Evolutionary conservation across 2,888 invertebrate genomes (phyloP).

Genomic region (Leptinotarsa rubiginosa): DNA sequence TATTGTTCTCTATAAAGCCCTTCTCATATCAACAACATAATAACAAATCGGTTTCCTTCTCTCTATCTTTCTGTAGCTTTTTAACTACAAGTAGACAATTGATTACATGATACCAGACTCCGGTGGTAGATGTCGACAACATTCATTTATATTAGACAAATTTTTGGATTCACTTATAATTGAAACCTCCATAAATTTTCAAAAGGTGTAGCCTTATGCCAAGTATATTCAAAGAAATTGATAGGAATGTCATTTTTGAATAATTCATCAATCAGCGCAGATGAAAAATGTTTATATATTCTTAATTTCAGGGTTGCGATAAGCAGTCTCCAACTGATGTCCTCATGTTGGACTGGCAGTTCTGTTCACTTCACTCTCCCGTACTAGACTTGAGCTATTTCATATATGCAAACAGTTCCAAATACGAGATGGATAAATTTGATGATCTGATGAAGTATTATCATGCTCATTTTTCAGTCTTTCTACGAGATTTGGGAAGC

Average conservation of each 20-base stretch:
- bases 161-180: too few species aligned
- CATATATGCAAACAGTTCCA: constrained; percentile 54
- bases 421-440: constrained; percentile 51
- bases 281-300: background rate
- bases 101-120: too few species aligned
- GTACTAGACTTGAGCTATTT: constrained; percentile 56
- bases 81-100: too few species aligned
- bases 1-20: too few species aligned
- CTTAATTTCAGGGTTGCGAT: constrained; percentile 38
- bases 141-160: too few species aligned
- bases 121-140: too few species aligned
- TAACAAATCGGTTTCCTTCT: too few species aligned
- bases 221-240: too few species aligned
- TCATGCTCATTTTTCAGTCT: constrained; percentile 52
- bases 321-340: constrained; percentile 41
- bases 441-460: constrained; percentile 55
- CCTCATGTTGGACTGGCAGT: constrained; percentile 54
- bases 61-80: too few species aligned
- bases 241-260: background rate
- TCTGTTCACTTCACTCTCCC: constrained; percentile 48
- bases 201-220: too few species aligned
- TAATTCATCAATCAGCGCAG: background rate
- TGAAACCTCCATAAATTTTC: too few species aligned
- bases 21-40: too few species aligned
- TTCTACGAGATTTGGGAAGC: constrained; percentile 52